phyloP scores from a whole-genome alignment of 2,113 vertebrate species.

The Platichthys stellatus region DNA sequence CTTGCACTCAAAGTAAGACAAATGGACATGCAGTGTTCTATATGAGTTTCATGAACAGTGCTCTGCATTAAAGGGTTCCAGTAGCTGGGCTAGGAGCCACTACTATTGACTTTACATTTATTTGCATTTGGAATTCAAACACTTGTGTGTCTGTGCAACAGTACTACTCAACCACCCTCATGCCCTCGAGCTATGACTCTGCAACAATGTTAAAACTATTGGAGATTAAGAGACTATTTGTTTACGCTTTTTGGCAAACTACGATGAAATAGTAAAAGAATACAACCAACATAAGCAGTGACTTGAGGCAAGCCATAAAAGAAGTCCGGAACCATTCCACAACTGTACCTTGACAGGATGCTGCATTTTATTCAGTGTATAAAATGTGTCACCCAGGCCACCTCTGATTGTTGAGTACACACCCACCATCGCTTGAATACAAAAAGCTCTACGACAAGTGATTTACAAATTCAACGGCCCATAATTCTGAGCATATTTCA shows the following conservation, averaged over 20 bases:
- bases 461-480: conserved; percentile 42
- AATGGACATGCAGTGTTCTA: too few species aligned
- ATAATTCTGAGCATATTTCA: conserved; percentile 42
- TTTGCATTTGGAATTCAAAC: background rate
- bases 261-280: background rate
- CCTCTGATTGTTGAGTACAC: conserved; percentile 44
- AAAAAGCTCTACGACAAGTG: conserved; percentile 24
- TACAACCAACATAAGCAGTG: too few species aligned
- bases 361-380: background rate
- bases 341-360: background rate
- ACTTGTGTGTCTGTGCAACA: background rate
- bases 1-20: too few species aligned
- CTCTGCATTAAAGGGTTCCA: background rate
- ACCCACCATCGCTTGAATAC: conserved; percentile 33
- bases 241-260: background rate
- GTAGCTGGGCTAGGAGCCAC: too few species aligned
- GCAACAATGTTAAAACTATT: background rate
- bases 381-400: conserved; percentile 19
- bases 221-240: background rate
- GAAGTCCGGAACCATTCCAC: background rate
- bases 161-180: background rate
- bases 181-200: background rate
- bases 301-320: too few species aligned
- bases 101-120: background rate
- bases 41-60: background rate